phyloP scores from a whole-genome alignment of 2,797 vertebrate genomes.

The Lepidocolaptes lacrymiger region DNA sequence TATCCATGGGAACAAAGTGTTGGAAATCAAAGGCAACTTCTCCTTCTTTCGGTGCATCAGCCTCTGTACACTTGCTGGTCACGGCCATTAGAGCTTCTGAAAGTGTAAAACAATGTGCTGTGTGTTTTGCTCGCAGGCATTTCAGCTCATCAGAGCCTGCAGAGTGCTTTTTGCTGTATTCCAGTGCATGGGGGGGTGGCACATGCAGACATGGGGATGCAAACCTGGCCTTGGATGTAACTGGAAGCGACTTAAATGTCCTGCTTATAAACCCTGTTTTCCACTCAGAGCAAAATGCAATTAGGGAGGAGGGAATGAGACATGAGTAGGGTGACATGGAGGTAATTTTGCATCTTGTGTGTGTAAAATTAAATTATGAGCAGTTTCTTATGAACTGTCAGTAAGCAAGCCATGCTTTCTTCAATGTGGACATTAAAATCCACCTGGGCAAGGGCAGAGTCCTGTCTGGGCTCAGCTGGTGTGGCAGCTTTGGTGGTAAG shows the following conservation, averaged over 20 bases:
- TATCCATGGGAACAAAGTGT: background rate
- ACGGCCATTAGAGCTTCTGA: background rate
- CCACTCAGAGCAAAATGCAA: background rate
- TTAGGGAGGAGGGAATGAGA: background rate
- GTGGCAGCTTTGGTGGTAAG: background rate
- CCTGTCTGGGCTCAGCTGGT: background rate
- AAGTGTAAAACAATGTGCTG: background rate
- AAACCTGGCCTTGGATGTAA: background rate
- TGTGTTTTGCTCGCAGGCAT: conserved; percentile 48
- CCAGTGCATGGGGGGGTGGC: background rate
- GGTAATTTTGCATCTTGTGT: background rate
- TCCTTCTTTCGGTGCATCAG: background rate
- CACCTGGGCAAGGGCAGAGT: background rate
- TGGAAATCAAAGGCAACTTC: conserved; percentile 18
- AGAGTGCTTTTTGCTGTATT: conserved; percentile 51
- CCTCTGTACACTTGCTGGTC: background rate
- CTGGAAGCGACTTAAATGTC: background rate
- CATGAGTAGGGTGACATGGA: background rate
- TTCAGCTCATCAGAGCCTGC: conserved; percentile 12
- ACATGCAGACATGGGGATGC: background rate
- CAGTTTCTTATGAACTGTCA: background rate
- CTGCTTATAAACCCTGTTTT: background rate
- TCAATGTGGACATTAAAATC: background rate
- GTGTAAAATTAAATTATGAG: background rate
- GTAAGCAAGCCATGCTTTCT: background rate